Percentiles rank a stretch among this genome's conserved stretches.
Evolutionary conservation across 2,888 invertebrate genomes (phyloP).

Genomic region (Heteromyza rotundicornis): DNA sequence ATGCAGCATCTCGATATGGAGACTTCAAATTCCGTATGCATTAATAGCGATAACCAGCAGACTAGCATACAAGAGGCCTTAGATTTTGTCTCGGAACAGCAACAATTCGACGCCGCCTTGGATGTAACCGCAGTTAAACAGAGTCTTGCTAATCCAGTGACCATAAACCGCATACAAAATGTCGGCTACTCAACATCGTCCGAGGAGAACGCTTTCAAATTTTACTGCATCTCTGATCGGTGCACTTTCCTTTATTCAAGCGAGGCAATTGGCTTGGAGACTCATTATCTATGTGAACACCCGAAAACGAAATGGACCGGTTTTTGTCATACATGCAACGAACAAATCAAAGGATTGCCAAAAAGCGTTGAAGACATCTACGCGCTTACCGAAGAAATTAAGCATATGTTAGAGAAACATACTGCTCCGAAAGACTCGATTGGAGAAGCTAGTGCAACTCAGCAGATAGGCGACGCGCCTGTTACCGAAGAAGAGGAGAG

Average conservation of each 20-base stretch:
- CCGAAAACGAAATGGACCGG: conserved; percentile 66
- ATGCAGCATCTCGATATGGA: conserved; percentile 13
- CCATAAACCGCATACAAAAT: conserved; percentile 43
- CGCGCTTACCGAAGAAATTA: conserved; percentile 40
- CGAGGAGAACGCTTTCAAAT: conserved; percentile 34
- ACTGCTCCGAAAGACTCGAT: conserved; percentile 27
- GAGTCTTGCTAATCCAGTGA: neutral
- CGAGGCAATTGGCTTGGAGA: conserved; percentile 50
- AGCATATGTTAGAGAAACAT: conserved; percentile 48
- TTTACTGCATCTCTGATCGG: conserved; percentile 49
- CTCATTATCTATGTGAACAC: conserved; percentile 56
- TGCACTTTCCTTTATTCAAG: conserved; percentile 56
- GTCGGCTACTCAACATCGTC: conserved; percentile 42
- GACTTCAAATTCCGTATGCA: conserved; percentile 18
- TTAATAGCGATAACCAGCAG: conserved; percentile 35
- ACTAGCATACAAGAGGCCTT: conserved; percentile 44
- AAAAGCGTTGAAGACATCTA: neutral
- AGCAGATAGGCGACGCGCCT: neutral
- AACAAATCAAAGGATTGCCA: conserved; percentile 20
- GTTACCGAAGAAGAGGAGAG: neutral
- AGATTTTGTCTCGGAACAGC: conserved; percentile 38
- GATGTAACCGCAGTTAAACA: neutral
- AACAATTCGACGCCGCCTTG: conserved; percentile 21
- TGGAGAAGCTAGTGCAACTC: neutral
- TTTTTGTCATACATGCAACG: conserved; percentile 65